Base-by-base conservation (phyloP, 2,113 vertebrate species). In the Microtus oregoni region DNA sequence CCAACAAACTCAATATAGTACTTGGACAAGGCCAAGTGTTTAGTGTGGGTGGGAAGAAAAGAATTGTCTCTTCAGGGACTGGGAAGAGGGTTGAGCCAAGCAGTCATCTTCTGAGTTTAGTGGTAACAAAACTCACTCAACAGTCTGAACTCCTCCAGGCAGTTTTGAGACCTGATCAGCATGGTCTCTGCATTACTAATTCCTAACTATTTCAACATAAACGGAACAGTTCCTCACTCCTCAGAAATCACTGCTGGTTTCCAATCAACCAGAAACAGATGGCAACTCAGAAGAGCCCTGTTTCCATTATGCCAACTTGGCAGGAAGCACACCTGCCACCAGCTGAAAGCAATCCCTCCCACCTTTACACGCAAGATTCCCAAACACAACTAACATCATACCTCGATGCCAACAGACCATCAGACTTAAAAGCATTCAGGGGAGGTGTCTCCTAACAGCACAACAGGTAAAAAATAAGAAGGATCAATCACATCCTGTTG, bases 251-350 rank as follows among this genome's bases (percentile, higher is more conserved):
- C 96, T 91, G 94, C 15, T 50, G 92, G 96, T 94, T 95, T 94
- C 67, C 77, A 87, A 65, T 79, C 97, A 95, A 78, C 76, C 91
- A 94, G 81, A 97, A 97, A 92, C 90, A 97, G 38, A 82, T 75
- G 86, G 70, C 96, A 92, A 30, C 96, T 96, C 96, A 96, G 97
- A 94, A 97, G 96, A 98, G 26, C 92, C 97, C 79, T 95, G 92
- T 97, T 97, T 93, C 96, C 97, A 17, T 96, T 92, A 90, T 73
- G 94, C 94, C 73, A 94, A 41, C 97, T 41, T 94, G 97, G 97
- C 89, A 85, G 97, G 96, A 95, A 73, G 92, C 97, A 96, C 94
- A 96, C 96, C 97, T 96, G 96, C 94, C 52, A 35, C 96, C 89
- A 91, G 94, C 95, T 96, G 90, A 96, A 97, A 97, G 73, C 41